Evolutionary conservation across 2,797 vertebrate genomes (phyloP).

Genomic region (Pogonophryne albipinna): DNA sequence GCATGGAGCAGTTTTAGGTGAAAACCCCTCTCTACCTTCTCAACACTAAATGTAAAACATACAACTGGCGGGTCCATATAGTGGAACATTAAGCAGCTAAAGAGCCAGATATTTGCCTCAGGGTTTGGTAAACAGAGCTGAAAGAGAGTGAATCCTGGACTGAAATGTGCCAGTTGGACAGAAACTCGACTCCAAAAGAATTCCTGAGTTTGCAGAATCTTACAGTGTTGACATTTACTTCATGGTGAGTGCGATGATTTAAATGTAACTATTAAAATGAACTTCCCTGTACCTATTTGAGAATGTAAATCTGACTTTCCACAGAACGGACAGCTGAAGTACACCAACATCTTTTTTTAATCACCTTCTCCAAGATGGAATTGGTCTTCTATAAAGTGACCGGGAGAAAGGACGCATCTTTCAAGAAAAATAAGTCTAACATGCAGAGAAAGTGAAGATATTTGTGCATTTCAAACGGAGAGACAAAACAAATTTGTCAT

Average conservation of each 20-base stretch:
- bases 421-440: conserved; percentile 44
- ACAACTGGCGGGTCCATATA: too few species aligned
- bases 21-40: neutral
- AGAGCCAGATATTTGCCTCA: neutral
- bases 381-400: neutral
- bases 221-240: neutral
- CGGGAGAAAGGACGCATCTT: conserved; percentile 2
- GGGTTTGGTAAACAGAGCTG: too few species aligned
- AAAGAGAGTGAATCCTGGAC: too few species aligned
- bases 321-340: neutral
- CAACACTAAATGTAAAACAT: neutral
- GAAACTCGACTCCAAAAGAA: neutral
- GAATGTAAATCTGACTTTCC: neutral
- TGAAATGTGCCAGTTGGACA: too few species aligned
- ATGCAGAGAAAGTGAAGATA: conserved; percentile 30
- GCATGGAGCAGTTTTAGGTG: neutral
- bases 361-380: neutral
- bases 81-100: neutral
- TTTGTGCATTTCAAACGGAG: conserved; percentile 35
- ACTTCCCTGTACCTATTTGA: neutral
- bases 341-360: neutral
- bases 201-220: neutral
- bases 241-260: neutral
- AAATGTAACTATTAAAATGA: neutral
- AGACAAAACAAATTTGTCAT: conserved; percentile 30